Base-by-base conservation (phyloP, 2,797 vertebrate genomes). In the Myotis daubentonii region DNA sequence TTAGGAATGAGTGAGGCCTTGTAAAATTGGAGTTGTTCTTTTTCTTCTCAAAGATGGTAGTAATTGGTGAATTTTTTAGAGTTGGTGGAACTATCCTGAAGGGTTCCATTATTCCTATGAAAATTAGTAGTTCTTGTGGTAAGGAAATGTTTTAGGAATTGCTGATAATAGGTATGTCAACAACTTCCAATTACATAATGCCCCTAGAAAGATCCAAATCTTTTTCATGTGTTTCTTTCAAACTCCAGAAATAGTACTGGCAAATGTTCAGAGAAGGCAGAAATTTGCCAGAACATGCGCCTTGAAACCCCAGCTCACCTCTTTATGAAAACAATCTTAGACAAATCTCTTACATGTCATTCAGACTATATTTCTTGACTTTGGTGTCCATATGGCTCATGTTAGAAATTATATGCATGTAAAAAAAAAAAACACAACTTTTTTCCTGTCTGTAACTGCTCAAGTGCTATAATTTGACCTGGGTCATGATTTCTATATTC, bases 71-170 rank as follows among this genome's bases (percentile, higher is more conserved):
- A 60, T 62, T 84, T 95, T 82, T 87, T 33, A 84, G 70, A 87
- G 17, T 49, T 10, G 6, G n/a, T 91, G 20, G 41, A 93, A 94
- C 90, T 95, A 94, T 88, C 79, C 94, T 33, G 30, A 93, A 92
- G 83, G 60, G 25, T 65, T 91, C 53, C 60, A 25, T 96, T 95
- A 93, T 95, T 93, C 76, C 94, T 78, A 3, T 97, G 91, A 96
- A 96, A 97, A 95, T 60, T 70, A 20, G 92, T 96, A 74, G 95
- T 97, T 94, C 92, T 92, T 95, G 88, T 87, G 97, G 95, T 89
- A 0, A 57, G 93, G 93, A 98, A 97, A 89, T 90, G 93, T 84
- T 93, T 96, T 72, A 91, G 92, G 74, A 93, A 70, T 88, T 97
- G 65, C 94, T 97, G 87, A 93, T 97, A 96, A 88, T 91, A 96